Base-by-base conservation (phyloP, 1,140 invertebrate genomes). In the Drosophila jambulina region DNA sequence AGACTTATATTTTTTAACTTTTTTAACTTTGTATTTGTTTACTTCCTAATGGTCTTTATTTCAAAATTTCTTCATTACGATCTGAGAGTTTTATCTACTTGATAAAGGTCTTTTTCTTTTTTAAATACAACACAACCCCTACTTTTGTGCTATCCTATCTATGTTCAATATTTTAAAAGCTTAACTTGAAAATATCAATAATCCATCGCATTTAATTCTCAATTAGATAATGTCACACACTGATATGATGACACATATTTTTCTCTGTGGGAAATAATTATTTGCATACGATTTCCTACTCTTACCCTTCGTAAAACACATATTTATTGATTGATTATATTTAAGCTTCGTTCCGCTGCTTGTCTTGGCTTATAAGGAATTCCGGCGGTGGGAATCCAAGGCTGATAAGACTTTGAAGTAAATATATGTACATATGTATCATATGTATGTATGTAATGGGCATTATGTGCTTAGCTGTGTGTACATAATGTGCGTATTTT, bases 391-490 rank as follows among this genome's bases (percentile, higher is more conserved):
- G 53, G 67, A 72, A 72, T 13, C 21, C 21, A 23, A 25, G 67
- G 36, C 36, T 72, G 69, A 72, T 72, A 72, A 72, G 53, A 72
- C 43, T 71, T 48, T 1, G 15, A 71, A 72, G 53, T 59, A 71
- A 42, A 59, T 42, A 46, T 54, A 49, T 42, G 29, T 45, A 6
- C 17, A 17, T 48, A 38, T 53, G 15, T 43, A 65, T 4, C 34
- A 9, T 58, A 17, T 45, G 34, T 21, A 58, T 21, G 43, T 54
- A 34, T 36, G 27, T 36, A 19, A 25, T 19, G 8, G 3, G 15
- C 19, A 25, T 38, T 75, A 69, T 77, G 36, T 54, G 48, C 25
- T 60, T 60, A 68, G 75, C 75, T 77, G 75, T 67, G 74, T 68
- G 62, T 68, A 59, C 49, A 72, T 46, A 67, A 27, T 51, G 34